A percentile compares a stretch with the other conserved stretches of the same genome.
Evolutionary conservation across 2,113 vertebrate species (phyloP).

Genomic region (Corapipo altera): DNA sequence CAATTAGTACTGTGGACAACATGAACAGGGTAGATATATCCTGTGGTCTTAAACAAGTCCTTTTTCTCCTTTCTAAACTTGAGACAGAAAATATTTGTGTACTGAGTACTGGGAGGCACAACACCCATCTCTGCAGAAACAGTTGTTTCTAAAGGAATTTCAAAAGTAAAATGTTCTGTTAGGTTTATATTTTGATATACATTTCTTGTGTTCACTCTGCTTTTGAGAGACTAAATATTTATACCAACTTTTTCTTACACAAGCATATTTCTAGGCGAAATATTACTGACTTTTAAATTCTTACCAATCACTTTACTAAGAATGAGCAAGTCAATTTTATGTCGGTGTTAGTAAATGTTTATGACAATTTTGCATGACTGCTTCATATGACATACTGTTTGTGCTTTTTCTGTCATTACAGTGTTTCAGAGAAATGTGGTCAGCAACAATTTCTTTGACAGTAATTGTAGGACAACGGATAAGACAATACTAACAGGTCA

Average conservation of each 20-base stretch:
- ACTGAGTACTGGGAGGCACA: background rate
- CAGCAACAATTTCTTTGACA: slow-evolving; percentile 15
- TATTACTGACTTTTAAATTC: background rate
- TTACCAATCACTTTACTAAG: background rate
- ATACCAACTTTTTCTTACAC: background rate
- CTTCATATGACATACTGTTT: background rate
- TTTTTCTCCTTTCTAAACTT: background rate
- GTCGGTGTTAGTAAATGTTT: background rate
- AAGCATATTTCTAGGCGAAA: background rate
- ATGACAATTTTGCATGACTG: background rate
- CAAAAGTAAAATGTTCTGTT: background rate
- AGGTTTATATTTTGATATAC: background rate
- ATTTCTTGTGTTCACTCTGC: background rate
- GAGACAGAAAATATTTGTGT: background rate
- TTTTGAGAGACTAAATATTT: background rate
- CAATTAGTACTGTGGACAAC: background rate
- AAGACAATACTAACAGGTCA: background rate
- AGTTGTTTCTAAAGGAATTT: background rate
- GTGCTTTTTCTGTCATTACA: background rate
- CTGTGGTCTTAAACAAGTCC: background rate
- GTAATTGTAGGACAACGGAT: background rate
- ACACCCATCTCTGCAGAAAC: background rate
- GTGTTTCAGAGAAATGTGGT: background rate
- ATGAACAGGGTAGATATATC: background rate
- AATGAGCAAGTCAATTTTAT: background rate